Conservation (phyloP, 1,140 invertebrate genomes). For the Limonius californicus region DNA sequence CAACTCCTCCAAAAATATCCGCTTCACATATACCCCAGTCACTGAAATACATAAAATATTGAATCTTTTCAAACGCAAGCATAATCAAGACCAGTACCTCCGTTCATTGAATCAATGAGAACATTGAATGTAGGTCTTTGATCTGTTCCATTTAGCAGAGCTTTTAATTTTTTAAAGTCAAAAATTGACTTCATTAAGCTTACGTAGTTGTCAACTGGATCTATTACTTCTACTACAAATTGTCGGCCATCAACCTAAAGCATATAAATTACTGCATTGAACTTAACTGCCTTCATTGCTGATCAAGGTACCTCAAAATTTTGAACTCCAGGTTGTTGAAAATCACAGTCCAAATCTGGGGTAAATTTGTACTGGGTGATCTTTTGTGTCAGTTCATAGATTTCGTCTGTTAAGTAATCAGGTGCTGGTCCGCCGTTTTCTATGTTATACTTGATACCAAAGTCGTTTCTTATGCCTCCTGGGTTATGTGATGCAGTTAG, state of each 20-base stretch:
- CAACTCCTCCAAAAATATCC: constrained; percentile 86
- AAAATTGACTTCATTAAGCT: constrained; percentile 95
- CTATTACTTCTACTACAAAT: constrained; percentile 88
- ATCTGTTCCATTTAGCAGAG: constrained; percentile 66
- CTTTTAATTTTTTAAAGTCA: constrained; percentile 82
- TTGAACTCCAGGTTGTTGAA: constrained; percentile 62
- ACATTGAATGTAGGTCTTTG: constrained; percentile 72
- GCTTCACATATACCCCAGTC: constrained; percentile 91
- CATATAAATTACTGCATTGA: not conserved
- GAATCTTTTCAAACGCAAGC: too few relatives aligned
- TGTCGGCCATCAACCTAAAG: constrained; percentile 63
- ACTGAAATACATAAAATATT: constrained; percentile 63
- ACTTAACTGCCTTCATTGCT: not conserved
- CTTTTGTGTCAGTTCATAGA: constrained; percentile 76
- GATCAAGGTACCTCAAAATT: constrained; percentile 12
- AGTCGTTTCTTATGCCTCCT: constrained; percentile 94
- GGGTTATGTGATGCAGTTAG: constrained; percentile 99
- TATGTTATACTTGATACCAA: constrained; percentile 98
- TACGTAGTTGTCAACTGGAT: constrained; percentile 89
- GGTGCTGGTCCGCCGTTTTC: constrained; percentile 96
- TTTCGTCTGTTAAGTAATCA: constrained; percentile 84
- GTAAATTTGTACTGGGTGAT: constrained; percentile 80
- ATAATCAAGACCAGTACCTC: too few relatives aligned
- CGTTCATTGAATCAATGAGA: constrained; percentile 91
- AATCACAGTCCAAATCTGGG: constrained; percentile 71